Conservation (phyloP, 2,888 invertebrate species). For the Epirrhoe alternata region DNA sequence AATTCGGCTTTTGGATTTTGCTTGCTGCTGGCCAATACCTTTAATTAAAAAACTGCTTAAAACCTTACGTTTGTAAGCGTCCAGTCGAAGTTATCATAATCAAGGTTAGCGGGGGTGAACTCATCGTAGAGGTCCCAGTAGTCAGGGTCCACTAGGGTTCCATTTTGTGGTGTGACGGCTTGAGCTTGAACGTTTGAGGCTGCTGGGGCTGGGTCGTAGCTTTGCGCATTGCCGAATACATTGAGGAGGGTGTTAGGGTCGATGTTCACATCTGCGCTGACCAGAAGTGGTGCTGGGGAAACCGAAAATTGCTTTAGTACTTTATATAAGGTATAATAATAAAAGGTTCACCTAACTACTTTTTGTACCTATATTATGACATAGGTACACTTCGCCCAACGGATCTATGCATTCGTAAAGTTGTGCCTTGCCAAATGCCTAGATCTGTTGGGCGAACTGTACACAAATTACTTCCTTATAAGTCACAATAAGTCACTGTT, state of each 20-base stretch:
- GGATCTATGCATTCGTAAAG: too few relatives aligned
- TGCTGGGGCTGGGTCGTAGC: slow-evolving; percentile 24
- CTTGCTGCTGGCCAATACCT: too few relatives aligned
- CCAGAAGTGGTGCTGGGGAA: slow-evolving; percentile 42
- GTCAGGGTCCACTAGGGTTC: slow-evolving; percentile 56
- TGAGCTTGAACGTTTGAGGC: slow-evolving; percentile 49
- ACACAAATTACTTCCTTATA: too few relatives aligned
- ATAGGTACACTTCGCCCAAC: too few relatives aligned
- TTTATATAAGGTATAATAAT: too few relatives aligned
- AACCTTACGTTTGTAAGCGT: slow-evolving; percentile 84
- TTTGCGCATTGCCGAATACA: slow-evolving; percentile 56
- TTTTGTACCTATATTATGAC: too few relatives aligned
- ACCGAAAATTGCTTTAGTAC: not conserved
- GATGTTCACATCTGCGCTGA: slow-evolving; percentile 39
- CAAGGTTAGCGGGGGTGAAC: slow-evolving; percentile 57
- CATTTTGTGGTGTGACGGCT: slow-evolving; percentile 56
- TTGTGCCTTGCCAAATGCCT: too few relatives aligned
- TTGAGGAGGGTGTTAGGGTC: slow-evolving; percentile 55
- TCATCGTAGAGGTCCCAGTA: slow-evolving; percentile 59
- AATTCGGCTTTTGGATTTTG: too few relatives aligned
- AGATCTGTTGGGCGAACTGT: too few relatives aligned
- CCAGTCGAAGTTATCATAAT: slow-evolving; percentile 88
- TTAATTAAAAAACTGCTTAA: not conserved
- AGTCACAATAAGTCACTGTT: too few relatives aligned
- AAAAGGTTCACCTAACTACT: too few relatives aligned